Conservation (phyloP, 2,888 invertebrate species). For the Loripinus fragilis region DNA sequence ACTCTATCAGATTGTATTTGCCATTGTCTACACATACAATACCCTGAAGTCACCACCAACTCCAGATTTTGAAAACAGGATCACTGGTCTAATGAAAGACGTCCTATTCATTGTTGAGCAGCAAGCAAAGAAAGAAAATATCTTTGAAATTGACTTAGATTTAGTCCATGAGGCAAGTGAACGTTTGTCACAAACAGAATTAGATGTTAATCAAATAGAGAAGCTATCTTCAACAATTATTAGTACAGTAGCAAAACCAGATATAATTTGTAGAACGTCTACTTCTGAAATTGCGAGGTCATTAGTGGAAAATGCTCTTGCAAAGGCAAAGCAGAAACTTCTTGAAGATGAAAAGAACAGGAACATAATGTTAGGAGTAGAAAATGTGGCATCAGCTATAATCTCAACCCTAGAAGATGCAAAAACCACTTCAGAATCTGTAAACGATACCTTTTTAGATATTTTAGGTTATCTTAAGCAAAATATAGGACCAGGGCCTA, state of each 20-base stretch:
- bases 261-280: slow-evolving; percentile 17
- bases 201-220: slow-evolving; percentile 42
- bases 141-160: slow-evolving; percentile 26
- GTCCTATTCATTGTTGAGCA: slow-evolving; percentile 41
- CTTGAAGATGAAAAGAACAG: slow-evolving; percentile 24
- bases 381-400: slow-evolving; percentile 49
- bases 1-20: slow-evolving; percentile 56
- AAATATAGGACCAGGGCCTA: slow-evolving; percentile 8
- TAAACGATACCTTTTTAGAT: slow-evolving; percentile 40
- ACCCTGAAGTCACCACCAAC: slow-evolving; percentile 40
- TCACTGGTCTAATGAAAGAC: slow-evolving; percentile 39
- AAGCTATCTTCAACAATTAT: slow-evolving; percentile 39
- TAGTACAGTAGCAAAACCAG: slow-evolving; percentile 8
- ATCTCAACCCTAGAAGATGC: slow-evolving; percentile 23
- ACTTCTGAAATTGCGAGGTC: slow-evolving; percentile 33
- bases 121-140: slow-evolving; percentile 15
- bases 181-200: slow-evolving; percentile 27
- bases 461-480: slow-evolving; percentile 33
- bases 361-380: slow-evolving; percentile 28
- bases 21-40: slow-evolving; percentile 55
- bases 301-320: slow-evolving; percentile 37
- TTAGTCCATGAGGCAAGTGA: slow-evolving; percentile 43
- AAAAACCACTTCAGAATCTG: slow-evolving; percentile 6
- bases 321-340: slow-evolving; percentile 35
- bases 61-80: slow-evolving; percentile 26